These are phyloP conservation scores for Anhinga rufa DNA, from an alignment of 2,113 vertebrate species.

Conservation along the genomic window DNA sequence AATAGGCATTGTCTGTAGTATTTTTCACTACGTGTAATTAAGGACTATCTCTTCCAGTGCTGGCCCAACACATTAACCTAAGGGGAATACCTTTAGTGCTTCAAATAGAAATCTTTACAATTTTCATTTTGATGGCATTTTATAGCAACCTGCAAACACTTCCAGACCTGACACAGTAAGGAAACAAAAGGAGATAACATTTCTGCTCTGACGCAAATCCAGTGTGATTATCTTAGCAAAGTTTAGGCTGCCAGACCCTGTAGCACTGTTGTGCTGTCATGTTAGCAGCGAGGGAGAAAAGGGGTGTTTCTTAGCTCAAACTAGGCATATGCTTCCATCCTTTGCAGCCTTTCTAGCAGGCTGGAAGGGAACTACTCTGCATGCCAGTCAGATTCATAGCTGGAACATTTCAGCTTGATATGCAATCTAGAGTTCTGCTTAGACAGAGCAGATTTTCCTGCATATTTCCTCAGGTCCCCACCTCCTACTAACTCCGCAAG, in stretches of 20 bases:
- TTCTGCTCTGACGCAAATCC: background rate
- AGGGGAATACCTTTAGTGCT: background rate
- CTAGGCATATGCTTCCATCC: background rate
- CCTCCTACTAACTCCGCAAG: background rate
- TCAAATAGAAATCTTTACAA: background rate
- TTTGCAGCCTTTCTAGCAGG: background rate
- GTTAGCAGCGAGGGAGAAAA: background rate
- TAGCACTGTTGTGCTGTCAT: background rate
- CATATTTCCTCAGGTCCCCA: background rate
- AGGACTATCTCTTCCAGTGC: background rate
- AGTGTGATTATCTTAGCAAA: background rate
- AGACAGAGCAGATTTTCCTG: background rate
- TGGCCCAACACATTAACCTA: background rate
- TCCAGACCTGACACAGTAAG: background rate
- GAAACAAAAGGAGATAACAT: background rate
- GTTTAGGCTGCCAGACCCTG: background rate
- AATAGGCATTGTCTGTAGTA: background rate
- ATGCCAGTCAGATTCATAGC: background rate
- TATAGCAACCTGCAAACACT: background rate
- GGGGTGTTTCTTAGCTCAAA: background rate
- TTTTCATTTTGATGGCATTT: background rate
- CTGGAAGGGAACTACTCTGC: background rate
- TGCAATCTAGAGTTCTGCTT: background rate
- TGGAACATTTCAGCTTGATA: background rate
- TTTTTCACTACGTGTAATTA: background rate